Evolutionary conservation across 2,797 vertebrate species (phyloP).

Genomic region (Scolopax rusticola): DNA sequence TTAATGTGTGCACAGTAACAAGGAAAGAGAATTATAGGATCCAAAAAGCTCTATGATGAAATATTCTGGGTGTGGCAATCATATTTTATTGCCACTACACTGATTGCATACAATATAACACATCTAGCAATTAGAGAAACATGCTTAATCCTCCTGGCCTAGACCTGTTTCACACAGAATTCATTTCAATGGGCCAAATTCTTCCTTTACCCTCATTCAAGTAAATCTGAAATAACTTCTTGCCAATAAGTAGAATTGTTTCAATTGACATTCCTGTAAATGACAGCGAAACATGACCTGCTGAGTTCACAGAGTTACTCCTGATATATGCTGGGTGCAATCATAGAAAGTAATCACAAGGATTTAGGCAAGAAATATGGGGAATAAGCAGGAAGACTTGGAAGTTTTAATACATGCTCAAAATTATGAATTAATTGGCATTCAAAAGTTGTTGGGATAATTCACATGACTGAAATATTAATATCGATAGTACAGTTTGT

Average conservation of each 20-base stretch:
- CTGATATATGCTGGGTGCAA: slow-evolving; percentile 23
- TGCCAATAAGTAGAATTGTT: not conserved
- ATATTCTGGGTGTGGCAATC: slow-evolving; percentile 4
- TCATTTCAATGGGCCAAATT: slow-evolving; percentile 21
- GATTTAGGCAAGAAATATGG: slow-evolving; percentile 50
- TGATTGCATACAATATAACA: slow-evolving; percentile 23
- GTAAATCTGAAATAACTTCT: slow-evolving; percentile 13
- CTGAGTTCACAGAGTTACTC: slow-evolving; percentile 18
- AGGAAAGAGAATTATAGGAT: slow-evolving; percentile 19
- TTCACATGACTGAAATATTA: slow-evolving; percentile 54
- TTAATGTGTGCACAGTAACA: slow-evolving; percentile 19
- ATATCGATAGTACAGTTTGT: not conserved
- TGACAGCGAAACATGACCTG: not conserved
- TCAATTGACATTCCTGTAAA: slow-evolving; percentile 9
- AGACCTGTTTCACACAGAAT: slow-evolving; percentile 51
- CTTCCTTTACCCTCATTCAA: not conserved
- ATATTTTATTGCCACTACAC: slow-evolving; percentile 39
- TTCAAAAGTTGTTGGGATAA: slow-evolving; percentile 28
- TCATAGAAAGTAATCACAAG: slow-evolving; percentile 11
- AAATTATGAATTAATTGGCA: slow-evolving; percentile 63
- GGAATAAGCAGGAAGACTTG: slow-evolving; percentile 53
- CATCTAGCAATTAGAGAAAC: slow-evolving; percentile 59
- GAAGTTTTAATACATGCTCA: slow-evolving; percentile 52
- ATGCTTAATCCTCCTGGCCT: slow-evolving; percentile 32
- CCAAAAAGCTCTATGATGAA: slow-evolving; percentile 3